Percentiles rank a stretch among this genome's conserved stretches.
These are phyloP conservation scores for Crocidura indochinensis DNA, from an alignment of 2,797 vertebrate species.

Conservation along the genomic window DNA sequence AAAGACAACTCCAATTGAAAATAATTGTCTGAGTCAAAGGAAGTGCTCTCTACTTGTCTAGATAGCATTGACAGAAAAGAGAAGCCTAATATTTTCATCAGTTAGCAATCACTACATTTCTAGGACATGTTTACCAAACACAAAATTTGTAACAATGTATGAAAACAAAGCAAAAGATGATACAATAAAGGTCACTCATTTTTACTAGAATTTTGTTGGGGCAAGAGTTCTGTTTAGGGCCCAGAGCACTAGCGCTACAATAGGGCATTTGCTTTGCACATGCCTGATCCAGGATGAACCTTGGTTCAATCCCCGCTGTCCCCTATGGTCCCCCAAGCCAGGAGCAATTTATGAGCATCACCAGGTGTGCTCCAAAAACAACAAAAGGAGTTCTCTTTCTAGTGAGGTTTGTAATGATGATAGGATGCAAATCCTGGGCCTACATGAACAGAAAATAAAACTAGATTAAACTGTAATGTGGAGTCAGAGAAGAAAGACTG, in stretches of 20 bases:
- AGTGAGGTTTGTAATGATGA: background rate
- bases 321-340: too few relatives aligned
- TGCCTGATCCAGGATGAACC: too few relatives aligned
- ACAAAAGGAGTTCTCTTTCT: background rate
- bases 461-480: background rate
- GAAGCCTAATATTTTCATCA: background rate
- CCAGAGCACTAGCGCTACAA: too few relatives aligned
- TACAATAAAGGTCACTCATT: background rate
- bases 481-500: background rate
- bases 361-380: too few relatives aligned
- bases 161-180: conserved; percentile 27
- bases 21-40: background rate
- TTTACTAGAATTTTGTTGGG: background rate
- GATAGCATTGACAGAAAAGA: background rate
- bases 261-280: too few relatives aligned
- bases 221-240: too few relatives aligned
- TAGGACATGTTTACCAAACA: background rate
- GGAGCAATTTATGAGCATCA: too few relatives aligned
- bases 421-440: background rate
- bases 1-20: background rate
- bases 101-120: background rate
- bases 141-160: conserved; percentile 4
- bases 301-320: too few relatives aligned
- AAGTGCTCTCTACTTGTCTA: background rate
- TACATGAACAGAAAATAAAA: conserved; percentile 1